These are phyloP conservation scores for Cisticola juncidis DNA, from an alignment of 2,113 vertebrate species.

Conservation along the genomic window DNA sequence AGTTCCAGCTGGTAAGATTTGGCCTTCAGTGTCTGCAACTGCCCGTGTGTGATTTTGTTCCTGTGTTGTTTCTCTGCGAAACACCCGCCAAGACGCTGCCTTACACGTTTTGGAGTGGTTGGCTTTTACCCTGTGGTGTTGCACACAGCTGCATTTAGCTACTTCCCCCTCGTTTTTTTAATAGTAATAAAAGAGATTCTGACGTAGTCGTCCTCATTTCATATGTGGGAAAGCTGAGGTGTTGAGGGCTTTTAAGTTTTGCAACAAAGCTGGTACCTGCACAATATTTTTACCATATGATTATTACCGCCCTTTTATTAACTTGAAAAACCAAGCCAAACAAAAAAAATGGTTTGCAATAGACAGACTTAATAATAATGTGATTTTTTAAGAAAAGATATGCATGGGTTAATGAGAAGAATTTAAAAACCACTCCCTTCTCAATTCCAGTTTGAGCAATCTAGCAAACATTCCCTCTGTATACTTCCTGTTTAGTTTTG, in stretches of 20 bases:
- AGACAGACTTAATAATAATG: not conserved
- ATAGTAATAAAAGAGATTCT: not conserved
- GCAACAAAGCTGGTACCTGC: not conserved
- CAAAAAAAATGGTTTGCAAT: not conserved
- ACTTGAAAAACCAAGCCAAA: not conserved
- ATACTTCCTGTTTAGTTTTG: constrained; percentile 65
- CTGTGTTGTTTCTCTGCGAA: not conserved
- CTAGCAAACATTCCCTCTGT: constrained; percentile 58
- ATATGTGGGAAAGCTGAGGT: not conserved
- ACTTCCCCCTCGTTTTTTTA: not conserved
- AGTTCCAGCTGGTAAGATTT: constrained; percentile 94
- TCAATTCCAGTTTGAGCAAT: constrained; percentile 58
- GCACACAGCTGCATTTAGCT: not conserved
- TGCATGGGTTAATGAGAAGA: constrained; percentile 61
- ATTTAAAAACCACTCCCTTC: constrained; percentile 64
- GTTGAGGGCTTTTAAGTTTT: not conserved
- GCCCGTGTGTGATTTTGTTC: accelerated
- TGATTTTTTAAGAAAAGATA: constrained; percentile 3
- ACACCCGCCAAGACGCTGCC: accelerated
- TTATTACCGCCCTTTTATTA: not conserved
- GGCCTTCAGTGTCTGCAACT: not conserved
- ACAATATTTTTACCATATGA: not conserved
- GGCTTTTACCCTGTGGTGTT: not conserved
- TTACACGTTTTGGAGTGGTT: accelerated
- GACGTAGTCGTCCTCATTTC: constrained; percentile 5